A percentile compares a stretch with the other conserved stretches of the same genome.
Evolutionary conservation across 1,140 invertebrate genomes (phyloP).

Genomic region (Rhynchophorus ferrugineus): DNA sequence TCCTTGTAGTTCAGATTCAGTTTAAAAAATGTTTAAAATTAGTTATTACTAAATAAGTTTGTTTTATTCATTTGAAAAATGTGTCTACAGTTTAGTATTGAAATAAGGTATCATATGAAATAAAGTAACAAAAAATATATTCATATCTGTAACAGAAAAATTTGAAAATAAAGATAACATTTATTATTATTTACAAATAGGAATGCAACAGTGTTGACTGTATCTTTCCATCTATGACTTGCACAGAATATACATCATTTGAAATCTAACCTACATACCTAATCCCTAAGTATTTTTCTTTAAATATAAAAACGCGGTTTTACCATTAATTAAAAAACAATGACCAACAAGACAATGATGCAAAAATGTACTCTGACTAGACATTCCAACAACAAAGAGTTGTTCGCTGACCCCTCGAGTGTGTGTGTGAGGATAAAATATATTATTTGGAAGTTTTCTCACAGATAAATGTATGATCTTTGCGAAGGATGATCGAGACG

Average conservation of each 20-base stretch:
- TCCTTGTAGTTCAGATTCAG: no score
- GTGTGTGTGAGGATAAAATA: not conserved
- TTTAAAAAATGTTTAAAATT: no score
- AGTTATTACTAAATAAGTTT: no score
- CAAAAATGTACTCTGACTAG: slow-evolving; percentile 10
- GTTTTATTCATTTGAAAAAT: not conserved
- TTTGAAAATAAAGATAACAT: slow-evolving; percentile 2
- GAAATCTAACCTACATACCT: not conserved
- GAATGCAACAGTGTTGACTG: slow-evolving; percentile 9
- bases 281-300: not conserved
- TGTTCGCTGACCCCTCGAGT: not conserved
- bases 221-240: slow-evolving; percentile 3
- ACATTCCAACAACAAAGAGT: slow-evolving; percentile 5
- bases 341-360: not conserved
- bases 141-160: slow-evolving; percentile 2
- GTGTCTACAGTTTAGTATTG: not conserved
- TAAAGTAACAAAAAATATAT: not conserved
- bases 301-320: not conserved
- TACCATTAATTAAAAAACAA: slow-evolving; percentile 4
- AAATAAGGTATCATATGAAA: not conserved
- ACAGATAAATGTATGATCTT: no score
- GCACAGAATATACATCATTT: slow-evolving; percentile 4
- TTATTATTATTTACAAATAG: slow-evolving; percentile 10
- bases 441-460: no score
- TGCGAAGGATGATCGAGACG: not conserved